Base-by-base conservation (phyloP, 1,140 invertebrate species). In the Pseudoatta argentina region DNA sequence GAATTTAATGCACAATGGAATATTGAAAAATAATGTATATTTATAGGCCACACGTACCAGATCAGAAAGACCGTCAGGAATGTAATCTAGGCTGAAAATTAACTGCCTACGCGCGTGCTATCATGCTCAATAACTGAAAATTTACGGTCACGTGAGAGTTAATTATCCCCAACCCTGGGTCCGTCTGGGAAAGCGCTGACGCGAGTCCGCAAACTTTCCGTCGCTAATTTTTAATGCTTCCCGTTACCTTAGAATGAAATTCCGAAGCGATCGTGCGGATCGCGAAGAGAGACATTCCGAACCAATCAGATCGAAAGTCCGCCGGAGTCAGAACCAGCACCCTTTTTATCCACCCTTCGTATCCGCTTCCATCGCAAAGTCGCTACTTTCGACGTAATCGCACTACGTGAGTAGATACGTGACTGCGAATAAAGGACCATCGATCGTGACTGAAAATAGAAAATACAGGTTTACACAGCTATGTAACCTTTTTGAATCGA, bases 371-470 rank as follows among this genome's bases (percentile, higher is more conserved):
- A 30, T 61, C 48, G 18, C 12, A 1, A 39, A 39, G 16, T 76
- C 21, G 39, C 21, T 21, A 24, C 21, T 77, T 27, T 27, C 34
- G 57, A 57, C 30, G 21, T 27, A 44, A 48, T 61, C 34, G 57
- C n/a, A 8, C 21, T 8, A 39, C 3, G 24, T 72, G 48, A 53
- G 69, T 53, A 14, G 39, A 18, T 69, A 67, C 76, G 61, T 39
- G 44, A 48, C 39, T 44, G 16, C 39, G 61, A 51, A 30, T 66
- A 51, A 12, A 66, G 24, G 12, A 51, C 18, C 76, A 78, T 78
- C 59, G 77, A 81, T 81, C 21, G 48, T 18, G 48, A 81, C 71
- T n/a, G 48, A n/a, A 81, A 81, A 81, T 81, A 69, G 77, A 21
- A 39, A 18, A 16, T 51, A 12, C 39, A 44, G 39, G 39, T 8